phyloP scores from a whole-genome alignment of 2,888 invertebrate species.

The Cantharis nigra region DNA sequence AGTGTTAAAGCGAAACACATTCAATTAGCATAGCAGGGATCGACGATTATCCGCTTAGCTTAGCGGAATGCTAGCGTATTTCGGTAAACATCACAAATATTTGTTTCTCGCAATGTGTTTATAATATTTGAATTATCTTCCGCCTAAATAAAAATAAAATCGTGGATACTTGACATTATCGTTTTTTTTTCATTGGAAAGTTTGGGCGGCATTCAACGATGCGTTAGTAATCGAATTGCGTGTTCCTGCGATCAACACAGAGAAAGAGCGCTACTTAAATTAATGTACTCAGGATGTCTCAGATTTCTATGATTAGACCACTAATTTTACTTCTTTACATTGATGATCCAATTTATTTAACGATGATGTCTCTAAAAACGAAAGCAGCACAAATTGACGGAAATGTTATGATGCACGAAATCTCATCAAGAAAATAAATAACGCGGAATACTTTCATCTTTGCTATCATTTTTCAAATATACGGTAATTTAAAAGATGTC shows the following conservation, averaged over 20 bases:
- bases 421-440: slow-evolving; percentile 3
- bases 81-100: not conserved
- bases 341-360: slow-evolving; percentile 31
- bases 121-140: not conserved
- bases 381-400: not conserved
- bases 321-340: slow-evolving; percentile 36
- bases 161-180: slow-evolving; percentile 6
- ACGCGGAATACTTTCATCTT: not conserved
- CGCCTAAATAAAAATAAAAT: not conserved
- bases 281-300: slow-evolving; percentile 32
- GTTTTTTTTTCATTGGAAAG: not conserved
- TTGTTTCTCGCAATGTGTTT: not conserved
- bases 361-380: slow-evolving; percentile 4
- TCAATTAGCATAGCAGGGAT: not conserved
- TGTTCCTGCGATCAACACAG: slow-evolving; percentile 37
- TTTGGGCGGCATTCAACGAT: slow-evolving; percentile 20
- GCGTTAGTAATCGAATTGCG: slow-evolving; percentile 41
- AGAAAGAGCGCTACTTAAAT: slow-evolving; percentile 26
- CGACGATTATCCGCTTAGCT: not conserved
- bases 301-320: slow-evolving; percentile 34
- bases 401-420: slow-evolving; percentile 4
- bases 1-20: not conserved
- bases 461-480: not conserved
- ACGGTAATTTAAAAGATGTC: not conserved
- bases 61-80: not conserved